phyloP scores from a whole-genome alignment of 2,888 invertebrate genomes.

The Agapetus fuscipes region DNA sequence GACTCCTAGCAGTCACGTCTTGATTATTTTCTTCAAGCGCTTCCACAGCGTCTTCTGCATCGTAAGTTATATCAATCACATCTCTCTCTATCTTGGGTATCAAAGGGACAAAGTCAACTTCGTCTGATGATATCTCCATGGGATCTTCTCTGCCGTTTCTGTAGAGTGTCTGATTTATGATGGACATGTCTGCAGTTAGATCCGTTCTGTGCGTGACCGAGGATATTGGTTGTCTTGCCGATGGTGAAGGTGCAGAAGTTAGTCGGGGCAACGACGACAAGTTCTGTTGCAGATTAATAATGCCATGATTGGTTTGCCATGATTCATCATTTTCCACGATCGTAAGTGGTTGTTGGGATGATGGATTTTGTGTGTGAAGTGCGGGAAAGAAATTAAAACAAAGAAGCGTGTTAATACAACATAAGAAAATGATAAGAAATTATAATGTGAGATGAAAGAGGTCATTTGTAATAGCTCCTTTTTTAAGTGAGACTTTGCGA shows the following conservation, averaged over 20 bases:
- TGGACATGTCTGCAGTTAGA: conserved; percentile 2
- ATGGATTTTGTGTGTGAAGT: too few species aligned
- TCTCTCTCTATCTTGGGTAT: conserved; percentile 31
- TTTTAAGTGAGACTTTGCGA: too few species aligned
- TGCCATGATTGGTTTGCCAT: too few species aligned
- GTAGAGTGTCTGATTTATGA: conserved; percentile 4
- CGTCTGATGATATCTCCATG: conserved; percentile 13
- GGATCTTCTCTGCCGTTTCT: conserved; percentile 5
- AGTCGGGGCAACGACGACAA: neutral
- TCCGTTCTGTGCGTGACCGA: conserved; percentile 16
- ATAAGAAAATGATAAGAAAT: conserved; percentile 32
- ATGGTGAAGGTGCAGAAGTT: conserved; percentile 8
- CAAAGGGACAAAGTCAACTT: conserved; percentile 12
- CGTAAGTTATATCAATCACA: conserved; percentile 30
- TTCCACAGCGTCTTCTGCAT: conserved; percentile 22
- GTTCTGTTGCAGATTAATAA: too few species aligned
- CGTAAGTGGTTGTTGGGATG: too few species aligned
- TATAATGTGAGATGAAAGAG: conserved; percentile 28
- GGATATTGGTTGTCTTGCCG: conserved; percentile 18
- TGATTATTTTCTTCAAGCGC: conserved; percentile 30
- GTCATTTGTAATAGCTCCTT: neutral
- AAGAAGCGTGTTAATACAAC: conserved; percentile 51
- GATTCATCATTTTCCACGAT: too few species aligned
- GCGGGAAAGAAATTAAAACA: conserved; percentile 42
- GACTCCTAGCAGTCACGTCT: conserved; percentile 28